These are phyloP conservation scores for Ceratosolen solmsi DNA, from an alignment of 1,140 invertebrate species.

Conservation along the genomic window DNA sequence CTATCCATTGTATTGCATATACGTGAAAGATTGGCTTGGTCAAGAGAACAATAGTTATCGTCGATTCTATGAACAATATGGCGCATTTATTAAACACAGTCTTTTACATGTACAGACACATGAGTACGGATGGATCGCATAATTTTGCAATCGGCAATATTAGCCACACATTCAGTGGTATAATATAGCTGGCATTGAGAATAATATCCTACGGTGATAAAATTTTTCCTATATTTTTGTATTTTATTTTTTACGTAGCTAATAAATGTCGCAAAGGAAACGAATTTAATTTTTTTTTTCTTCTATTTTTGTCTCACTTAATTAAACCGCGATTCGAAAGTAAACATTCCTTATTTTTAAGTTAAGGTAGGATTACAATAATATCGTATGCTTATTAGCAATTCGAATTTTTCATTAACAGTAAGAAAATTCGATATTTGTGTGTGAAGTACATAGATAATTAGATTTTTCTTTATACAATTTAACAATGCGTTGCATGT, in stretches of 20 bases:
- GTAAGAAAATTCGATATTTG: background rate
- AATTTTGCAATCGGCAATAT: background rate
- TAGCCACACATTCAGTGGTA: too few species aligned
- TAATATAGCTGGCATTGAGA: too few species aligned
- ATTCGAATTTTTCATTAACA: conserved; percentile 2
- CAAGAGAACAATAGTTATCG: background rate
- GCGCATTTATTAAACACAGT: conserved; percentile 67
- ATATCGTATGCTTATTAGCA: background rate
- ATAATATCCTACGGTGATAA: too few species aligned
- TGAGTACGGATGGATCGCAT: conserved; percentile 25
- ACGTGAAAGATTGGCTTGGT: background rate
- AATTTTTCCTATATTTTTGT: too few species aligned
- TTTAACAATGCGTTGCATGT: background rate
- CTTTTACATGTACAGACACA: conserved; percentile 59
- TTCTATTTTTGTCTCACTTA: background rate
- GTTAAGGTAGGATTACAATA: conserved; percentile 28
- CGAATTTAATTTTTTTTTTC: background rate
- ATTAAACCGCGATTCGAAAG: background rate
- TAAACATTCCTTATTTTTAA: background rate
- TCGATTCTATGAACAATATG: conserved; percentile 39
- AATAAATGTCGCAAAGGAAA: too few species aligned
- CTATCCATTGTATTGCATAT: too few species aligned
- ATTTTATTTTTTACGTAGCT: too few species aligned
- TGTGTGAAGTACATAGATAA: background rate
- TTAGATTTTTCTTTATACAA: conserved; percentile 7